phyloP scores from a whole-genome alignment of 2,888 invertebrate genomes.

The Cinara cedri region DNA sequence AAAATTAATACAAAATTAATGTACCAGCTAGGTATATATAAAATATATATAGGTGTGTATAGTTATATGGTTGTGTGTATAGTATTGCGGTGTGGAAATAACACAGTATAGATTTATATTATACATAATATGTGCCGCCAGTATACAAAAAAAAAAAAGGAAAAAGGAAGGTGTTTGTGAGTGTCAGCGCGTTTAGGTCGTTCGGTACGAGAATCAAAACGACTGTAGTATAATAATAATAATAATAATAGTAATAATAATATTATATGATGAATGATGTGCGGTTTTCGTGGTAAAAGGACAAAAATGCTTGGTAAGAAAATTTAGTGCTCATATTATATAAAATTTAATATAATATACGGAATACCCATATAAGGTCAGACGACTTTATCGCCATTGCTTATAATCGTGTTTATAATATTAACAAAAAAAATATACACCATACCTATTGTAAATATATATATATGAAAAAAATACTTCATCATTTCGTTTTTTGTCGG shows the following conservation, averaged over 20 bases:
- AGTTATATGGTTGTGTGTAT: no score
- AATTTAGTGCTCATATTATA: neutral
- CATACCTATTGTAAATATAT: no score
- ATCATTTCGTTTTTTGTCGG: no score
- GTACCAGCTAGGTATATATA: neutral
- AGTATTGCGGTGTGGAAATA: no score
- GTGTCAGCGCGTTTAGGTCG: neutral
- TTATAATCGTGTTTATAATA: no score
- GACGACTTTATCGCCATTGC: neutral
- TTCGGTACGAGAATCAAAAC: neutral
- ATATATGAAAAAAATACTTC: no score
- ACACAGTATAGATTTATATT: no score
- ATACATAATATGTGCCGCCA: no score
- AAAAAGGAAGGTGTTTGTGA: neutral
- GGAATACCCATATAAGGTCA: neutral
- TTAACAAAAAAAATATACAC: no score
- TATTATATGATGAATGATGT: neutral
- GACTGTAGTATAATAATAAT: neutral
- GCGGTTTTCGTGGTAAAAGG: constrained; percentile 12
- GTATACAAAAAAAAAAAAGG: neutral
- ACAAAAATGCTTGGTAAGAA: constrained; percentile 5
- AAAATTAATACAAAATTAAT: constrained; percentile 41
- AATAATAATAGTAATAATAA: neutral
- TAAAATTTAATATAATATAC: no score
- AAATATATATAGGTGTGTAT: constrained; percentile 4